Evolutionary conservation across 2,888 invertebrate genomes (phyloP).

Genomic region (Julus scandinavius): DNA sequence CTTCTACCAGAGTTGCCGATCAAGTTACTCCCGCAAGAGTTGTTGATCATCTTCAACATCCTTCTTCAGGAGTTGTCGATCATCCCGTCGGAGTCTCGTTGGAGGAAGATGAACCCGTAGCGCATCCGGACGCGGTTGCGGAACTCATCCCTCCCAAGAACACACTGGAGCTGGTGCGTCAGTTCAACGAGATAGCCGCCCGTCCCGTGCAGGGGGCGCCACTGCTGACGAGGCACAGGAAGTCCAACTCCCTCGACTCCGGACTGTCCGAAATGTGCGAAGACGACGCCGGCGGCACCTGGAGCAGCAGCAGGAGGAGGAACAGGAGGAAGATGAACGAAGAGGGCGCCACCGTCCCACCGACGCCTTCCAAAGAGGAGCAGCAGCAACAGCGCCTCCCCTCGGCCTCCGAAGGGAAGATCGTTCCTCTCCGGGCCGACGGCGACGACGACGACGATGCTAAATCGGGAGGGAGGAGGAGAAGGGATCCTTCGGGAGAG

Average conservation of each 20-base stretch:
- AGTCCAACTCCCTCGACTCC: slow-evolving; percentile 48
- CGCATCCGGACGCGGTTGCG: neutral
- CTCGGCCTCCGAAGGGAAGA: neutral
- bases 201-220: neutral
- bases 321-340: neutral
- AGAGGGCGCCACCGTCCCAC: neutral
- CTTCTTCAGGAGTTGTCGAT: too few relatives aligned
- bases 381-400: neutral
- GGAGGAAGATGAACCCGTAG: neutral
- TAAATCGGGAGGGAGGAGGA: neutral
- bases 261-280: slow-evolving; percentile 50
- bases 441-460: neutral
- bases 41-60: too few relatives aligned
- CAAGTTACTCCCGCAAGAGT: too few relatives aligned
- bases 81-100: too few relatives aligned
- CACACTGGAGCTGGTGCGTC: slow-evolving; percentile 38
- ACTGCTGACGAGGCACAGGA: neutral
- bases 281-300: neutral
- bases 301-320: neutral
- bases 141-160: slow-evolving; percentile 34
- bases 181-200: slow-evolving; percentile 47
- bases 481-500: neutral
- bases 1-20: neutral
- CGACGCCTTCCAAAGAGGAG: neutral
- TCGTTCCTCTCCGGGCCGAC: neutral